phyloP scores from a whole-genome alignment of 2,113 vertebrate species.

The Rhombomys opimus region DNA sequence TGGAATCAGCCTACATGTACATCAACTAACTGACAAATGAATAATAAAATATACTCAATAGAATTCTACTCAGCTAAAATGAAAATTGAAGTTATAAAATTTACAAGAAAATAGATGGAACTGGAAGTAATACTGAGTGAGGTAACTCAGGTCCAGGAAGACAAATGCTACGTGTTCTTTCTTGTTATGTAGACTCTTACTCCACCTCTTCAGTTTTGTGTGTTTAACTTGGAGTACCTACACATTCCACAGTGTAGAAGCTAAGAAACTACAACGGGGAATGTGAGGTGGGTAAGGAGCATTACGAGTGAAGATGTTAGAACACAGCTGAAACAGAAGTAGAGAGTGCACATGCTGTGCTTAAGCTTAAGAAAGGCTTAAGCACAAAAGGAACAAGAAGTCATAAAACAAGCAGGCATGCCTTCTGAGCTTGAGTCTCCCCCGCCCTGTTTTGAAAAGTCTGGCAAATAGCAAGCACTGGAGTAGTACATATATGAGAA shows the following conservation, averaged over 20 bases:
- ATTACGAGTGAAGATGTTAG: not conserved
- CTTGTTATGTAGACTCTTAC: not conserved
- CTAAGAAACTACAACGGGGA: not conserved
- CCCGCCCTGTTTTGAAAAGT: not conserved
- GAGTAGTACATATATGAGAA: not conserved
- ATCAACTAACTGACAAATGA: not conserved
- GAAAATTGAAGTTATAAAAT: not conserved
- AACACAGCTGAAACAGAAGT: not conserved
- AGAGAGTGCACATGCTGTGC: not conserved
- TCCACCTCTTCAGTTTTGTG: not conserved
- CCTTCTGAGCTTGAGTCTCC: no score
- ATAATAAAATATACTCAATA: not conserved
- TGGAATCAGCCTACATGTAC: not conserved
- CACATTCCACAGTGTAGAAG: not conserved
- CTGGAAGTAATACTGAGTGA: not conserved
- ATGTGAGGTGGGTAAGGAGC: not conserved
- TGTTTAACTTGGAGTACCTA: not conserved
- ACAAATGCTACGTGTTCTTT: not conserved
- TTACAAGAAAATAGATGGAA: not conserved
- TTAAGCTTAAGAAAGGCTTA: not conserved
- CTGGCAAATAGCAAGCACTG: not conserved
- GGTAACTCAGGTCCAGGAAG: not conserved
- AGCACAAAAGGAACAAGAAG: not conserved
- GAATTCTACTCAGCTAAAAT: not conserved
- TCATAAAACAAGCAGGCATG: not conserved